These are phyloP conservation scores for Paedocypris micromegethes DNA, from an alignment of 2,797 vertebrate genomes.

Conservation along the genomic window DNA sequence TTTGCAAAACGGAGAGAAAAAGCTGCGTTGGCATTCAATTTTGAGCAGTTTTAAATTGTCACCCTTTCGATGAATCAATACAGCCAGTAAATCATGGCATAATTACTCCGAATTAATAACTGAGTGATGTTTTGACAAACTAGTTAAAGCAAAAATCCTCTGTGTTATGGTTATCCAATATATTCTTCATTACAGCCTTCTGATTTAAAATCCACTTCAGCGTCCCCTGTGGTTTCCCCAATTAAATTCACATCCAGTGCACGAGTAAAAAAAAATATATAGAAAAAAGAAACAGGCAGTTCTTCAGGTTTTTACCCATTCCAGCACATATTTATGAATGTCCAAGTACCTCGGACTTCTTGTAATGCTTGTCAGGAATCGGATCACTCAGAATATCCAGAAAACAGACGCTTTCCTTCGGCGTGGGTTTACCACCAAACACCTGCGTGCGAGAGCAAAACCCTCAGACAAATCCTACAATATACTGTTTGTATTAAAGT, in stretches of 20 bases:
- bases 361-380: slow-evolving; percentile 74
- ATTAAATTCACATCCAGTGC: slow-evolving; percentile 5
- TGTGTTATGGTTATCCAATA: slow-evolving; percentile 5
- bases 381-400: slow-evolving; percentile 75
- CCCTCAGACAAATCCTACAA: slow-evolving; percentile 8
- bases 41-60: no score
- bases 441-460: slow-evolving; percentile 58
- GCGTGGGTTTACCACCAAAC: slow-evolving; percentile 69
- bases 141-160: slow-evolving; percentile 2
- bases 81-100: slow-evolving; percentile 4
- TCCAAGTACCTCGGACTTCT: slow-evolving; percentile 65
- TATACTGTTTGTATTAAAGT: background rate
- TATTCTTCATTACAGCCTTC: slow-evolving; percentile 4
- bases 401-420: slow-evolving; percentile 62
- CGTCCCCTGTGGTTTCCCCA: background rate
- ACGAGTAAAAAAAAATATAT: background rate
- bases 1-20: no score
- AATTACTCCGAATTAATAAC: background rate
- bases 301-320: background rate
- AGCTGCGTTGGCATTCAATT: no score
- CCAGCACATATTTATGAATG: slow-evolving; percentile 24
- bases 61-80: background rate
- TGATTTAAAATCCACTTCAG: slow-evolving; percentile 15
- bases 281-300: background rate
- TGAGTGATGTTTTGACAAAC: slow-evolving; percentile 18